A percentile compares a stretch with the other conserved stretches of the same genome.
Conservation (phyloP, 2,113 vertebrate genomes). For the Bambusicola thoracicus region DNA sequence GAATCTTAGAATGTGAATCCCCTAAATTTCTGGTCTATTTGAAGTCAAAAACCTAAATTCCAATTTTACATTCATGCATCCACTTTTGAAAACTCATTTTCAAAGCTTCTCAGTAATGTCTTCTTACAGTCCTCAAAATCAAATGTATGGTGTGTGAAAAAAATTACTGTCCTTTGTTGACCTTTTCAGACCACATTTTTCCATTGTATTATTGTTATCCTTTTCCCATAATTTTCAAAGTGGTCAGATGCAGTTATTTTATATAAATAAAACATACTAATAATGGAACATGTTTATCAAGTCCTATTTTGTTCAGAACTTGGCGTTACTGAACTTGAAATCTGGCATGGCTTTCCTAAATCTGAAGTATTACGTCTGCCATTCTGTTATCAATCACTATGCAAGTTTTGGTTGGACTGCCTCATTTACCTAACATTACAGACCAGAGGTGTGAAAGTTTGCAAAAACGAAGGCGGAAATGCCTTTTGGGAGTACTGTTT, state of each 20-base stretch:
- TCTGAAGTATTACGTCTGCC: background rate
- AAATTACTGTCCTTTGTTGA: background rate
- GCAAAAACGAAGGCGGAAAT: background rate
- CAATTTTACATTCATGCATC: background rate
- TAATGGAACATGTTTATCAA: background rate
- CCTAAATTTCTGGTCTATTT: background rate
- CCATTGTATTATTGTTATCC: background rate
- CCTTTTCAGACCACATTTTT: background rate
- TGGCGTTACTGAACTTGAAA: background rate
- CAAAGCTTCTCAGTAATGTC: background rate
- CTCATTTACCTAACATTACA: constrained; percentile 3
- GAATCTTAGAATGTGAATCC: background rate
- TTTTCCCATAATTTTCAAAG: background rate
- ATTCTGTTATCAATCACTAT: constrained; percentile 26
- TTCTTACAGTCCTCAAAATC: background rate
- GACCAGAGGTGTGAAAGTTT: background rate
- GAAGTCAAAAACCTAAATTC: background rate
- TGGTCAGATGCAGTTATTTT: background rate
- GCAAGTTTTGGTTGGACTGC: constrained; percentile 23
- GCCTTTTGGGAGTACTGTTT: background rate
- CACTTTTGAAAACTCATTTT: background rate
- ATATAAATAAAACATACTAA: background rate
- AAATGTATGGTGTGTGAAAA: background rate
- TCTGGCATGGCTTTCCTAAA: background rate
- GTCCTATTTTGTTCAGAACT: background rate